Evolutionary conservation across 2,888 invertebrate species (phyloP).

Genomic region (Lasioglossum morio): DNA sequence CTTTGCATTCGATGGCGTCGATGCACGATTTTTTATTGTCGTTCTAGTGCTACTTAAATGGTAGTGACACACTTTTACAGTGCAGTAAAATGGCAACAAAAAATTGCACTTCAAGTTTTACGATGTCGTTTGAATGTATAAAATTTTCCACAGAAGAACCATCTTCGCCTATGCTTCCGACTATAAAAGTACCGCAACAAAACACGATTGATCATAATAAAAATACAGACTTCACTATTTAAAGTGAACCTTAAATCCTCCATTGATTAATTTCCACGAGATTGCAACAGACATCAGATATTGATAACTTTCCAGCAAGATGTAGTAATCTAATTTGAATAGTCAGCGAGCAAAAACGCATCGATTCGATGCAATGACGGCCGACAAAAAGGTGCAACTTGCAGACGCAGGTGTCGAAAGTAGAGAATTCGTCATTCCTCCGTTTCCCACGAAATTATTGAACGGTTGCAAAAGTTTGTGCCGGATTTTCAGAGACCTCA

Average conservation of each 20-base stretch:
- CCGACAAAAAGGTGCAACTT: neutral
- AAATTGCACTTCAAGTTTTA: neutral
- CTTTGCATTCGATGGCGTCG: neutral
- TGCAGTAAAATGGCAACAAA: neutral
- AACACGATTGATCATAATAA: neutral
- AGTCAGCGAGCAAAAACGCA: neutral
- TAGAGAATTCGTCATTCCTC: neutral
- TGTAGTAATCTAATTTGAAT: conserved; percentile 6
- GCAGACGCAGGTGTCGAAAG: neutral
- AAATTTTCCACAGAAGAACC: neutral
- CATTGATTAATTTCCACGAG: neutral
- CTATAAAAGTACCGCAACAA: neutral
- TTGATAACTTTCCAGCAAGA: neutral
- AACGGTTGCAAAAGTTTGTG: neutral
- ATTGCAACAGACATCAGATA: neutral
- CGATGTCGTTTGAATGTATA: neutral
- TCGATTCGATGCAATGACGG: neutral
- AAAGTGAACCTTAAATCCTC: neutral
- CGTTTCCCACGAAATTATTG: neutral
- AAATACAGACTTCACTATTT: neutral
- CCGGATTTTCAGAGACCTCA: neutral
- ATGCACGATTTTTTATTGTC: neutral
- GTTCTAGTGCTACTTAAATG: neutral
- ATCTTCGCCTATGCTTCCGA: neutral
- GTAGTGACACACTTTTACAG: neutral